Conservation (phyloP, 1,140 invertebrate genomes). For the Heliothis virescens region DNA sequence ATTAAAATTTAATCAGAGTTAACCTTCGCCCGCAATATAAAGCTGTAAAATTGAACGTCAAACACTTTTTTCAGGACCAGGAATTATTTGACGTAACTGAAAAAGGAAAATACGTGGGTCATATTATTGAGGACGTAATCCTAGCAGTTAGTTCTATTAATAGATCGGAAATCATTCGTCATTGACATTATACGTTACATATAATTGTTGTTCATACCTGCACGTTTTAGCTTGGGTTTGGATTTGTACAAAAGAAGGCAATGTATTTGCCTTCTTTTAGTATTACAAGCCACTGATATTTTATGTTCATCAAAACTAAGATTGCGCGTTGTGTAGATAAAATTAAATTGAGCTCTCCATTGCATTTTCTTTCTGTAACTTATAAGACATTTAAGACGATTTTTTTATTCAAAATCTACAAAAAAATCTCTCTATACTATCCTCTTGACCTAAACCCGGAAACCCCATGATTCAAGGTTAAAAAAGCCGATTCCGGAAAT, state of each 20-base stretch:
- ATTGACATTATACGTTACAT: not conserved
- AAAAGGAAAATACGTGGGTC: not conserved
- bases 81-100: not conserved
- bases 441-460: not conserved
- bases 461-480: conserved; percentile 9
- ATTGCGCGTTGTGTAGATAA: no score
- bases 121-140: not conserved
- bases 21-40: not conserved
- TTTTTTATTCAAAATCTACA: no score
- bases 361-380: no score
- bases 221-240: no score
- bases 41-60: not conserved
- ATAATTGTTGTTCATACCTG: no score
- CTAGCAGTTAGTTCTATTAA: not conserved
- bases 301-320: no score
- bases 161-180: not conserved
- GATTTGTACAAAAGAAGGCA: no score
- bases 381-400: no score
- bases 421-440: not conserved
- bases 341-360: no score
- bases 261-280: no score
- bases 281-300: no score
- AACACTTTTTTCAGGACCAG: not conserved
- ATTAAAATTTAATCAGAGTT: no score
- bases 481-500: conserved; percentile 10